phyloP scores from a whole-genome alignment of 1,140 invertebrate genomes.

The Agrilus planipennis region DNA sequence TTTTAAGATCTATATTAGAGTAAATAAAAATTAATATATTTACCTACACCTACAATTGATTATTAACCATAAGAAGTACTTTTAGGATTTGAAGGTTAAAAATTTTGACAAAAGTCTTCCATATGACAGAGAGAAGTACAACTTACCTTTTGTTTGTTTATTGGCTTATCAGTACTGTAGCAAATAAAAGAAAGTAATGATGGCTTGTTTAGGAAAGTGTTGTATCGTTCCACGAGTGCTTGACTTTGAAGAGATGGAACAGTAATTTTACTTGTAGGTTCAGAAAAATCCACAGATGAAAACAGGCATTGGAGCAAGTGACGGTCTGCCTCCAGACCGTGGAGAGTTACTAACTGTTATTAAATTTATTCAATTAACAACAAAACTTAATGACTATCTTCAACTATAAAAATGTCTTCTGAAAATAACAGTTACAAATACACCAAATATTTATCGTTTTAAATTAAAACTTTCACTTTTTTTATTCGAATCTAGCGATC shows the following conservation, averaged over 20 bases:
- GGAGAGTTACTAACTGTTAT: conserved; percentile 61
- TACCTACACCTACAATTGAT: conserved; percentile 1
- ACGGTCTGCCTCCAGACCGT: conserved; percentile 78
- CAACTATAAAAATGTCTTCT: no score
- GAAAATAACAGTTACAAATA: no score
- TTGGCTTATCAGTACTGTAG: conserved; percentile 64
- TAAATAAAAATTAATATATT: not conserved
- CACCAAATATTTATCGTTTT: no score
- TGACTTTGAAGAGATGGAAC: conserved; percentile 55
- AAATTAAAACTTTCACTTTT: no score
- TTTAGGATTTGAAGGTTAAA: no score
- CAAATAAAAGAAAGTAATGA: conserved; percentile 63
- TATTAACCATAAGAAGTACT: no score
- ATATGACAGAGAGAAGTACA: no score
- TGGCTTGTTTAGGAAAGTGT: conserved; percentile 58
- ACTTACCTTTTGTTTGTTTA: conserved; percentile 45
- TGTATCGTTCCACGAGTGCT: conserved; percentile 60
- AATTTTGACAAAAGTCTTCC: no score
- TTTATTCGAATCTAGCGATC: no score
- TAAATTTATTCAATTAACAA: no score
- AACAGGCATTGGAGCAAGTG: conserved; percentile 79
- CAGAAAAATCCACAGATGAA: conserved; percentile 54
- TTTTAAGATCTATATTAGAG: conserved; percentile 65
- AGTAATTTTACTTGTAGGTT: conserved; percentile 39
- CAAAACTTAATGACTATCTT: no score